Base-by-base conservation (phyloP, 2,113 vertebrate genomes). In the Cynoglossus semilaevis region DNA sequence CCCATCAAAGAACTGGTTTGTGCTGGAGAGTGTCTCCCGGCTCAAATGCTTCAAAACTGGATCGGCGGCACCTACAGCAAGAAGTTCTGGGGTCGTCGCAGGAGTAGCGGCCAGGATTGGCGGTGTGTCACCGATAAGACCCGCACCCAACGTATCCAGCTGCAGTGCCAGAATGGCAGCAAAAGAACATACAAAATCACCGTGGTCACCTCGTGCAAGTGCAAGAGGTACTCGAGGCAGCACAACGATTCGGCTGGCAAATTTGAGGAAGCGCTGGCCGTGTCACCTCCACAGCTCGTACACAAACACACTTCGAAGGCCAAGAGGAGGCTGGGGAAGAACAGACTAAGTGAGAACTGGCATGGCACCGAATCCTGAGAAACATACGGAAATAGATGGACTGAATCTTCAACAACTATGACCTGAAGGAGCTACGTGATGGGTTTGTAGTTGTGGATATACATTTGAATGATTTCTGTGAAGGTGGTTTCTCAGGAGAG, bases 1-100 rank as follows among this genome's bases (percentile, higher is more conserved):
- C 94, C 96, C 1, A 90, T 98, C 77, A 98, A 97, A 85, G 96
- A 98, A 88, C 85, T 98, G 67, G 95, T 99, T 53, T 99, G 96
- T 58, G 94, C 95, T 1, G 96, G 96, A 0, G 95, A 98, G 67
- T 99, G 96, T 60, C 88, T 99, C 36, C 96, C 96, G 0, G 85
- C 95, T 61, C 93, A 93, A 0, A 88, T 98, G 87, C 91, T 99
- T 9, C 94, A 95, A 52, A 98, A 99, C 87, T 98, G 96, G 96
- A 98, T 98, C 16, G 96, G 94, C 6, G 91, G 94, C 42, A 10
- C 93, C 45, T 91, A 93, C 0, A 89, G 93, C 60, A 90, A 92
- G 11, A 94, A 94, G 77, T 93, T 93, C 76, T 98, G 96, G 96
- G 91, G 90, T 75, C 88, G 94, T 58, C 86, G 94, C 74, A 92